Evolutionary conservation across 2,888 invertebrate genomes (phyloP), one percentile per base, ranked within the genome.

Genomic region (Diachrysia chrysitis): DNA sequence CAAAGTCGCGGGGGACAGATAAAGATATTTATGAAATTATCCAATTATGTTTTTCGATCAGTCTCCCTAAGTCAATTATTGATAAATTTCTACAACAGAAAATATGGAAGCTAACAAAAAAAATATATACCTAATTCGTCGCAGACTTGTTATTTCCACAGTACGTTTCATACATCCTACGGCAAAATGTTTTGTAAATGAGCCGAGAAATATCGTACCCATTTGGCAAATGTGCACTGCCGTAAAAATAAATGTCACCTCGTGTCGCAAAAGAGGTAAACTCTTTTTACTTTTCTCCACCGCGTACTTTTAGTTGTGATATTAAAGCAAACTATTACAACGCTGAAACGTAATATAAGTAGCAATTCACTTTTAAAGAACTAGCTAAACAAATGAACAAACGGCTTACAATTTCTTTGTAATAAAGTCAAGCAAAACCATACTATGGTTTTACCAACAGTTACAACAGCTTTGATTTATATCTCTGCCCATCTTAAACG

Each of bases 401-500:
- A 71, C 66, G 56, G 55, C 55, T 57, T 65, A 37, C 35, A 1
- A 54, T 51, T 42, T 16, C 42, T 65, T 63, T 55, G 62, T 46
- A 46, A n/a, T 57, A 55, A 21, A 17, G 54, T 64, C 55, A 64
- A 69, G 66, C 64, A 58, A 68, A 72, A 76, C 48, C 56, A 58
- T 60, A 48, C 58, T 56, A 56, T 65, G 63, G 64, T 58, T 60
- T 58, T 66, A 68, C 60, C 54, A 66, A 71, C 63, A 77, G 70
- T 64, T 58, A 79, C 72, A 74, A 78, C 73, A 74, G 61, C 76
- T 61, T 66, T 83, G 85, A 86, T 82, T 86, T 84, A 87, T 86
- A 79, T 69, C 69, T 74, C 66, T 75, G 69, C 62, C 80, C 86
- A 86, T 87, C 84, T 85, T 83, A 82, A 79, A 78, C 83, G 88